Base-by-base conservation (phyloP, 2,797 vertebrate species). In the Mionectes olivaceus region DNA sequence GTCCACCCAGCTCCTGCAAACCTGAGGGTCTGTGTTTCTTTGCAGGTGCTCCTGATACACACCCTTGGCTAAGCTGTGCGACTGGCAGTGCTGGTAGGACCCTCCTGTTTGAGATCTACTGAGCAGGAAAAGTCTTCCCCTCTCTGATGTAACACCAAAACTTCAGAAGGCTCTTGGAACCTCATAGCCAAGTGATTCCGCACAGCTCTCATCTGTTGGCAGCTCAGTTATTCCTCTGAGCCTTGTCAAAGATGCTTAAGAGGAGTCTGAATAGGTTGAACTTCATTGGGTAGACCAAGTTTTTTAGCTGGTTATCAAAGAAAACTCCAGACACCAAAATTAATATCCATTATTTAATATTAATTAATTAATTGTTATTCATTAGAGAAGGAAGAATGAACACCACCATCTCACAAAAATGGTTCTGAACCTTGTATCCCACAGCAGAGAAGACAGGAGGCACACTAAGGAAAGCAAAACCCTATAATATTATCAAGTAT, bases 61-160 rank as follows among this genome's bases (percentile, higher is more conserved):
- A 44, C 14, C 30, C 44, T 43, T 49, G 68, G 33, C 52, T 81
- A 22, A 22, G 14, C 14, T 1, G 1, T 22, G 1, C 0, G 5
- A 15, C 1, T 59, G 19, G 27, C 14, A 46, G 25, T 25, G 47
- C 39, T 65, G 52, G 30, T 10, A 43, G 44, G 10, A 50, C 23
- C 10, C 21, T n/a, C 28, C 30, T 57, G 10, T 23, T 23, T 17
- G 57, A 86, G 46, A n/a, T 30, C 23, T 24, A 6, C 55, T 22
- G 39, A 52, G 56, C 32, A 52, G 46, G 16, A 16, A 27, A 60
- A 71, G 52, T 65, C 39, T 12, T 55, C n/a, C 28, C 19, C n/a
- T 76, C 32, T 73, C 32, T 85, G 59, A 78, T 0, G 0, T 8
- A 50, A 74, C 28, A 73, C 18, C 50, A 27, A 5, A 44, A 47